These are phyloP conservation scores for Chaetorhynchus papuensis DNA, from an alignment of 2,113 vertebrate genomes.

Conservation along the genomic window DNA sequence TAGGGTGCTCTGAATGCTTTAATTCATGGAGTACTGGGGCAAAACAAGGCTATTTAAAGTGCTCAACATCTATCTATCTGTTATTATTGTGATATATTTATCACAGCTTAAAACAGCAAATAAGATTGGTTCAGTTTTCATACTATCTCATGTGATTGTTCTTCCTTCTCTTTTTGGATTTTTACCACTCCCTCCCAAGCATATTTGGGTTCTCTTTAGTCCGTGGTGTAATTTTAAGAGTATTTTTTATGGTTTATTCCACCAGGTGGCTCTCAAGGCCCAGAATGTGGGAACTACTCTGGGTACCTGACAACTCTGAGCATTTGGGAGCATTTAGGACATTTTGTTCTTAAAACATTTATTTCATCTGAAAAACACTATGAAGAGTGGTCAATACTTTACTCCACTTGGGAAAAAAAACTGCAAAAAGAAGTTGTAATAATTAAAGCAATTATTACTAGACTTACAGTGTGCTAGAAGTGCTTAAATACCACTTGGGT, in stretches of 20 bases:
- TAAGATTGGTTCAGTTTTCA: neutral
- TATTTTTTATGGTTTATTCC: slow-evolving; percentile 28
- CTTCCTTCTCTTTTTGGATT: neutral
- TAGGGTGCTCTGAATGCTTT: neutral
- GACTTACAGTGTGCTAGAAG: neutral
- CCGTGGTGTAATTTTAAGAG: neutral
- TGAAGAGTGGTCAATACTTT: neutral
- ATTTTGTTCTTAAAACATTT: neutral
- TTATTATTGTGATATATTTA: neutral
- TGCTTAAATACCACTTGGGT: neutral
- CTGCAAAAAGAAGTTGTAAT: neutral
- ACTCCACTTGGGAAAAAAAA: neutral
- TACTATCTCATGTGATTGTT: neutral
- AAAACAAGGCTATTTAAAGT: neutral
- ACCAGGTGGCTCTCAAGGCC: slow-evolving; percentile 69
- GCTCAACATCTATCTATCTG: neutral
- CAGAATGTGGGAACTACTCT: neutral
- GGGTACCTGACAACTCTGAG: neutral
- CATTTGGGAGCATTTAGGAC: neutral
- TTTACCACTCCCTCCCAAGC: neutral
- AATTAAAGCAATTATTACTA: neutral
- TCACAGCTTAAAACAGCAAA: neutral
- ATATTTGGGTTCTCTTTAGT: neutral
- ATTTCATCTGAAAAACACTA: neutral
- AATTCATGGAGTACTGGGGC: neutral